Evolutionary conservation across 1,140 invertebrate genomes (phyloP), one percentile per base, ranked within the genome.

Genomic region (Drosophila seguyi): DNA sequence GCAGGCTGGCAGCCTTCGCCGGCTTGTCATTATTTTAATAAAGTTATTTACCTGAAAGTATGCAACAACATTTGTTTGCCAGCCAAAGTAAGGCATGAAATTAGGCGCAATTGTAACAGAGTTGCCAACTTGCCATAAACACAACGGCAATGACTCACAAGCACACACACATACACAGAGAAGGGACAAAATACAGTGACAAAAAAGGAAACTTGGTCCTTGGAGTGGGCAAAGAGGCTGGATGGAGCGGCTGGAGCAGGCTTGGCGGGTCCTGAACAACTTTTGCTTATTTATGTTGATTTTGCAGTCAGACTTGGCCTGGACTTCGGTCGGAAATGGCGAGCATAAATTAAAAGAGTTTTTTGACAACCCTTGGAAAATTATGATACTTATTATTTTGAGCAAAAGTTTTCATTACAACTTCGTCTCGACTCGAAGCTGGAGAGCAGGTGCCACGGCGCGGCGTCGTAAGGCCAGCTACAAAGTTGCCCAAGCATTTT

Each of bases 11-110:
- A 38, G 22, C 38, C 71, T 47, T 48, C 53, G 63, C 50, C 53
- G 65, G 85, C 81, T 81, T 85, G 86, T 90, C 85, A 90, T 90
- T 90, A 88, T 88, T 90, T 90, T 90, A 90, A 90, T 90, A 90
- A 90, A 90, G 85, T 90, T 90, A 90, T 90, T 90, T 90, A 90
- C 85, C 85, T 90, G 85, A 90, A 90, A 85, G 85, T 85, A 90
- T 66, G 78, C 78, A 90, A 75, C 85, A 90, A 90, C 86, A 90
- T 90, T 85, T 90, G 81, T 85, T 88, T 85, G 85, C 81, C 74
- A 81, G 66, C 73, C 68, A 81, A 79, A 81, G 81, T 81, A 90
- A 75, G 63, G 69, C 75, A 90, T 86, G 75, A 90, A 90, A 90
- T 90, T 90, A 90, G 85, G 81, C 86, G 65, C 85, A 90, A 90